Conservation (phyloP, 2,888 invertebrate genomes). For the Physocephala rufipes region DNA sequence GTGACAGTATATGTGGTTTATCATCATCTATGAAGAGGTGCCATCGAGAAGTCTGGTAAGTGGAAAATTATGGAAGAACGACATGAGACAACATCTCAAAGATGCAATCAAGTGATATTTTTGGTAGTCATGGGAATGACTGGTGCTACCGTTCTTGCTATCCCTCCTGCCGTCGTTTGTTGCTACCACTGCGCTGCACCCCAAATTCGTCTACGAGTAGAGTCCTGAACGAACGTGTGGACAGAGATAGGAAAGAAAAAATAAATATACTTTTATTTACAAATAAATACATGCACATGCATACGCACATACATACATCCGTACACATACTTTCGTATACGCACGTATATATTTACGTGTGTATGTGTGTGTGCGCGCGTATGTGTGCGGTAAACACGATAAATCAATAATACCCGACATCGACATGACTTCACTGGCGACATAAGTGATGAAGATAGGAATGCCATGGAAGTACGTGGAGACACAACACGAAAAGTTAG, state of each 20-base stretch:
- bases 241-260: neutral
- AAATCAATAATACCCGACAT: too few relatives aligned
- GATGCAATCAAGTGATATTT: slow-evolving; percentile 17
- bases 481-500: neutral
- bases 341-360: too few relatives aligned
- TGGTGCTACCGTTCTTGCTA: too few relatives aligned
- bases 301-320: neutral
- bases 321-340: too few relatives aligned
- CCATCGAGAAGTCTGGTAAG: slow-evolving; percentile 3
- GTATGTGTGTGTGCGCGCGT: too few relatives aligned
- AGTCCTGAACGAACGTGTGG: neutral
- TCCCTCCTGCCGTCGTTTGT: too few relatives aligned
- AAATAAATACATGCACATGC: neutral
- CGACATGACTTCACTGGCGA: neutral
- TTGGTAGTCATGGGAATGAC: neutral
- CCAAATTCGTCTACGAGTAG: neutral
- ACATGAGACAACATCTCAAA: slow-evolving; percentile 18
- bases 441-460: neutral
- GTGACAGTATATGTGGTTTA: neutral
- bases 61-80: slow-evolving; percentile 26
- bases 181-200: too few relatives aligned
- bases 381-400: too few relatives aligned
- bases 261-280: too few relatives aligned
- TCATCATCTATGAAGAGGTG: neutral
- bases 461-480: neutral